These are phyloP conservation scores for Odocoileus virginianus DNA, from an alignment of 2,113 vertebrate genomes.

Conservation along the genomic window DNA sequence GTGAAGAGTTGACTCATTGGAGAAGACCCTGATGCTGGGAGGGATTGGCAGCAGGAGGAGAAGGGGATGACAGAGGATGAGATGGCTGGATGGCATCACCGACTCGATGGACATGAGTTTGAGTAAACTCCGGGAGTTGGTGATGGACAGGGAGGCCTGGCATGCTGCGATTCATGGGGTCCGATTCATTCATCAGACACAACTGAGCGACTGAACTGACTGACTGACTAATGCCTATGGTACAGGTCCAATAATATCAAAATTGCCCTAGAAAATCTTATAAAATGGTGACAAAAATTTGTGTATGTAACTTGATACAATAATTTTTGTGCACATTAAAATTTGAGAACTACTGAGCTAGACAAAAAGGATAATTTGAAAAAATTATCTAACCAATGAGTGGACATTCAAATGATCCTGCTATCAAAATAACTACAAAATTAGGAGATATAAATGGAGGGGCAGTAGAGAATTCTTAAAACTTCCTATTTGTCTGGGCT, in stretches of 20 bases:
- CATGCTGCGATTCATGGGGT: no score
- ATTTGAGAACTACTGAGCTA: not conserved
- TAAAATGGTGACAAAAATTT: not conserved
- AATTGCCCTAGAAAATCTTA: not conserved
- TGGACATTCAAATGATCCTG: not conserved
- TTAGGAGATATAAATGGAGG: not conserved
- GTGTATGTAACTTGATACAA: not conserved
- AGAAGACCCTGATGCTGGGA: no score
- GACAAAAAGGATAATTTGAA: not conserved
- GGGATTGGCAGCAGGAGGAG: no score
- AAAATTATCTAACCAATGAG: not conserved
- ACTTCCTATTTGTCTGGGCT: not conserved
- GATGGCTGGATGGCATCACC: no score
- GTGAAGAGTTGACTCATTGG: no score
- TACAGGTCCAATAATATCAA: not conserved
- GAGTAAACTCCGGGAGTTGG: no score
- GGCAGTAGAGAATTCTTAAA: not conserved
- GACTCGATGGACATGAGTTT: no score
- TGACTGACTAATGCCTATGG: no score
- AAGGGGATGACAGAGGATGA: no score
- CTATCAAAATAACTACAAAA: not conserved
- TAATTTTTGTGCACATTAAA: slow-evolving; percentile 3
- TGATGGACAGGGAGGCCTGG: no score
- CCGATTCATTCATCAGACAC: no score
- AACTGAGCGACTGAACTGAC: no score